phyloP scores from a whole-genome alignment of 2,797 vertebrate species.

The Diglossa cyanea region DNA sequence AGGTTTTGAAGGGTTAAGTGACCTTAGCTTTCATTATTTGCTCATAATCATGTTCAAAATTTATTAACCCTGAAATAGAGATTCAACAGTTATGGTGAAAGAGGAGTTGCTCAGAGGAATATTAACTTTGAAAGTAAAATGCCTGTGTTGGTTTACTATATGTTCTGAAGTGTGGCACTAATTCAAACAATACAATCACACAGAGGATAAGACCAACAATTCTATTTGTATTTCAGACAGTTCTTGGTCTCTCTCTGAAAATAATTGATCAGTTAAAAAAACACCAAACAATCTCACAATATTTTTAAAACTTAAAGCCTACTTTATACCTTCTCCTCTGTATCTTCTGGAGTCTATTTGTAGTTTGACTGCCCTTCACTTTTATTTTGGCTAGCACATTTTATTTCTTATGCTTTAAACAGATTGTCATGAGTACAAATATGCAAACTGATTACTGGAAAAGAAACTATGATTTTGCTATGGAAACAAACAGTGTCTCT shows the following conservation, averaged over 20 bases:
- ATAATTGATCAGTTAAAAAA: not conserved
- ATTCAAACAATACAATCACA: not conserved
- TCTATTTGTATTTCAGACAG: not conserved
- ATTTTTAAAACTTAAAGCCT: not conserved
- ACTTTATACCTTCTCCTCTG: not conserved
- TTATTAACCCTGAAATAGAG: not conserved
- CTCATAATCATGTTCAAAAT: not conserved
- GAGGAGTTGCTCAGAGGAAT: not conserved
- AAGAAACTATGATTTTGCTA: not conserved
- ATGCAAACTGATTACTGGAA: not conserved
- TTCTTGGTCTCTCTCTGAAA: not conserved
- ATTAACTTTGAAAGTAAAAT: not conserved
- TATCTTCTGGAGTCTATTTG: not conserved
- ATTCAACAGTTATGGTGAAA: not conserved
- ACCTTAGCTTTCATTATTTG: not conserved
- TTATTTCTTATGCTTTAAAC: not conserved
- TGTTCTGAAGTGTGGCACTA: not conserved
- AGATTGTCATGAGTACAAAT: not conserved
- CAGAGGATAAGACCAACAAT: fast-evolving
- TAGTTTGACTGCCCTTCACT: not conserved
- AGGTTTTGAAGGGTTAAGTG: not conserved
- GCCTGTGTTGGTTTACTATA: not conserved
- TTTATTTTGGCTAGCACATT: not conserved
- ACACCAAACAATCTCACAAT: not conserved
- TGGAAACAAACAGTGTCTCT: not conserved